Percentiles rank a stretch among this genome's conserved stretches.
Evolutionary conservation across 2,797 vertebrate species (phyloP).

Genomic region (Parambassis ranga): DNA sequence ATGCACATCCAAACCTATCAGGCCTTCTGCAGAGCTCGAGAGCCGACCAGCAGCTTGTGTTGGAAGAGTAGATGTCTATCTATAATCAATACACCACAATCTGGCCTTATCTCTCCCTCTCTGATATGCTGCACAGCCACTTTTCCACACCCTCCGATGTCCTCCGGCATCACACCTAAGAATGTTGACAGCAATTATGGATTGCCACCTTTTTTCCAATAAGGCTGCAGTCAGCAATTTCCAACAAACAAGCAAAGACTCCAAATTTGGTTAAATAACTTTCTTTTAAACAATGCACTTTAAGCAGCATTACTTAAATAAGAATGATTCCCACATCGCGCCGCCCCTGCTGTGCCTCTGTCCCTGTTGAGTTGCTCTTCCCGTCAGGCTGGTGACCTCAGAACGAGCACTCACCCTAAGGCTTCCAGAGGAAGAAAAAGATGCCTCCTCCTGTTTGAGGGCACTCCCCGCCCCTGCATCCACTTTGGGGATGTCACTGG

Average conservation of each 20-base stretch:
- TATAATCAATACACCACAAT: conserved; percentile 76
- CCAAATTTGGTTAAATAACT: conserved; percentile 38
- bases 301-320: conserved; percentile 34
- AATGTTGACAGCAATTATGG: conserved; percentile 67
- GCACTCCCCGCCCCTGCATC: conserved; percentile 1
- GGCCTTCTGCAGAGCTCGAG: conserved; percentile 38
- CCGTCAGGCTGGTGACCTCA: conserved; percentile 48
- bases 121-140: conserved; percentile 69
- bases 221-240: conserved; percentile 45
- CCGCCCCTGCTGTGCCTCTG: conserved; percentile 29
- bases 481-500: conserved; percentile 24
- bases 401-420: conserved; percentile 27
- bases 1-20: conserved; percentile 50
- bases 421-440: conserved; percentile 18
- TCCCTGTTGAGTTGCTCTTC: conserved; percentile 31
- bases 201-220: conserved; percentile 60
- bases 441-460: conserved; percentile 31
- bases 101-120: conserved; percentile 73
- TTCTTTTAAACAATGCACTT: conserved; percentile 10
- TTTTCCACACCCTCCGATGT: conserved; percentile 64
- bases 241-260: conserved; percentile 12
- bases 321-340: conserved; percentile 26
- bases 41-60: conserved; percentile 57
- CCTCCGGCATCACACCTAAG: conserved; percentile 52
- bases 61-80: conserved; percentile 74